Evolutionary conservation across 2,797 vertebrate genomes (phyloP).

Genomic region (Tapera naevia): DNA sequence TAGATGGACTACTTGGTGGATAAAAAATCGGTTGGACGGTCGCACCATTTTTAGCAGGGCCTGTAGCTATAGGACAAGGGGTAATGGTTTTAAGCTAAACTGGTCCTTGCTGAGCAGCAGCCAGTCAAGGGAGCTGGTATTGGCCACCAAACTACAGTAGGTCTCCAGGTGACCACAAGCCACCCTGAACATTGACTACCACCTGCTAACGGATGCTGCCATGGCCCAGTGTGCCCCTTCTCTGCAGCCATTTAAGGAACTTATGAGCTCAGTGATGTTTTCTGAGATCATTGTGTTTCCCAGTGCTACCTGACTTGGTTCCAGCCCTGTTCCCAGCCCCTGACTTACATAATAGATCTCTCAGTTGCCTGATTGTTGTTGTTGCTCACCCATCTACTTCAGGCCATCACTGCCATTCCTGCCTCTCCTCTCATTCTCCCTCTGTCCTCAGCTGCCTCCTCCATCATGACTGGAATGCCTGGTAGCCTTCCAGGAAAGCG

Average conservation of each 20-base stretch:
- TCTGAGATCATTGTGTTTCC: neutral
- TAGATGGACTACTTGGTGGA: too few species aligned
- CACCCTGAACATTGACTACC: neutral
- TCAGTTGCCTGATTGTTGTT: neutral
- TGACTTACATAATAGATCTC: neutral
- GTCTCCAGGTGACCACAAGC: neutral
- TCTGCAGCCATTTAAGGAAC: accelerated
- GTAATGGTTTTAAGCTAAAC: too few species aligned
- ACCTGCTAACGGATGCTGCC: neutral
- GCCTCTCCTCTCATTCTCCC: neutral
- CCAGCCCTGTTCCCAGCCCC: neutral
- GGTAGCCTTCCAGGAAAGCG: neutral
- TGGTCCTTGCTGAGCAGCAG: neutral
- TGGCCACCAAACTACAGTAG: neutral
- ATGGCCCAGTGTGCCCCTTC: accelerated
- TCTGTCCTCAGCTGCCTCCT: neutral
- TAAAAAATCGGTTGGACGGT: too few species aligned
- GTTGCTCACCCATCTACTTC: neutral
- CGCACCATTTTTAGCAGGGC: too few species aligned
- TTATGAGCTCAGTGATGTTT: neutral
- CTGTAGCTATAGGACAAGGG: too few species aligned
- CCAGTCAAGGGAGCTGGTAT: neutral
- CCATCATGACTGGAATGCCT: neutral
- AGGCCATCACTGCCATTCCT: neutral
- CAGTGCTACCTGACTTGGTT: neutral